Conservation (phyloP, 2,797 vertebrate species). For the Microctenopoma stevenorrisi region DNA sequence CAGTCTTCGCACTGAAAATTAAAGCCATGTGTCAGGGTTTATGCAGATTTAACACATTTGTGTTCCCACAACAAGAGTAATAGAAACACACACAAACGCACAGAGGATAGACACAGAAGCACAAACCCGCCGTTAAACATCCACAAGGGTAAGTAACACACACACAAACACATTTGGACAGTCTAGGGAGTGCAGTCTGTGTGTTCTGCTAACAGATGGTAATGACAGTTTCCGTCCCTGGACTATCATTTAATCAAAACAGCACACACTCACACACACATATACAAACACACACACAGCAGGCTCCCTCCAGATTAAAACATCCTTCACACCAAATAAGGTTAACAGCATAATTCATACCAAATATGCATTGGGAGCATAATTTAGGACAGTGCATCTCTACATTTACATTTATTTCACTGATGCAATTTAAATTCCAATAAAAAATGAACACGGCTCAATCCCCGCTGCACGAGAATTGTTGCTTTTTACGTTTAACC, state of each 20-base stretch:
- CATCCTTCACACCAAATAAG: slow-evolving; percentile 63
- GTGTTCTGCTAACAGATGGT: slow-evolving; percentile 70
- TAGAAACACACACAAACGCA: slow-evolving; percentile 3
- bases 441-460: slow-evolving; percentile 28
- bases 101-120: not conserved
- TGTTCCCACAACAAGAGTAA: too few species aligned
- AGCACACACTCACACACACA: slow-evolving; percentile 12
- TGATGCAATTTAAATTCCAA: slow-evolving; percentile 42
- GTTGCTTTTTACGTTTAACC: slow-evolving; percentile 4
- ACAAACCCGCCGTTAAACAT: slow-evolving; percentile 4
- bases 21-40: too few species aligned
- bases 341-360: slow-evolving; percentile 58
- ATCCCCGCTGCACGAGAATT: not conserved
- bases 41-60: too few species aligned
- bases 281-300: slow-evolving; percentile 20
- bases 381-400: slow-evolving; percentile 11
- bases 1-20: too few species aligned
- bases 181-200: slow-evolving; percentile 38
- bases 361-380: slow-evolving; percentile 51
- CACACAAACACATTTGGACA: slow-evolving; percentile 30
- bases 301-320: slow-evolving; percentile 60
- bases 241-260: slow-evolving; percentile 69
- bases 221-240: slow-evolving; percentile 67
- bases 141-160: slow-evolving; percentile 6
- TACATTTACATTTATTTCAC: slow-evolving; percentile 23